Evolutionary conservation across 2,113 vertebrate species (phyloP).

Genomic region (Pachypanchax playfairii): DNA sequence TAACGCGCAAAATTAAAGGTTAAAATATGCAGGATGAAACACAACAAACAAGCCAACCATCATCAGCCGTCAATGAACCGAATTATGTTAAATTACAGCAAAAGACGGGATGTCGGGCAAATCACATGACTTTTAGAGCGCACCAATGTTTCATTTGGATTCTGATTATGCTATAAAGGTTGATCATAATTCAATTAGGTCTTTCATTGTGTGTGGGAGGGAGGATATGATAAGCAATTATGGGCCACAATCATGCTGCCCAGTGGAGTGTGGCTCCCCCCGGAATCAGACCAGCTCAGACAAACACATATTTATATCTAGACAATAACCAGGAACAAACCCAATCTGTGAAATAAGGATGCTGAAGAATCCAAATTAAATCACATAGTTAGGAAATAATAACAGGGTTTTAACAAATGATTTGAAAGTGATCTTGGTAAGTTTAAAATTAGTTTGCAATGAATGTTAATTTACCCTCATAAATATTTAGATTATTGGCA

Average conservation of each 20-base stretch:
- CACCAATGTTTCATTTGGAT: slow-evolving; percentile 7
- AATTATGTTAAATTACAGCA: not conserved
- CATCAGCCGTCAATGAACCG: not conserved
- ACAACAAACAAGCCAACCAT: not conserved
- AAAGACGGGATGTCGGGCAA: not conserved
- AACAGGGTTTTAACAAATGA: slow-evolving; percentile 4
- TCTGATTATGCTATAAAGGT: slow-evolving; percentile 22
- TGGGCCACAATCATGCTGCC: slow-evolving; percentile 34
- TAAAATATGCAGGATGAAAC: slow-evolving; percentile 18
- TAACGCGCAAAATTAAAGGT: slow-evolving; percentile 31
- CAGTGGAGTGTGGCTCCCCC: slow-evolving; percentile 50
- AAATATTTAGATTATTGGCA: slow-evolving; percentile 49
- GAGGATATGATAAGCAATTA: slow-evolving; percentile 35
- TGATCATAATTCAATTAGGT: slow-evolving; percentile 48
- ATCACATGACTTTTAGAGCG: slow-evolving; percentile 16
- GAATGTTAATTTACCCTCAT: slow-evolving; percentile 55
- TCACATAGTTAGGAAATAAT: slow-evolving; percentile 16
- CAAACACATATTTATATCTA: slow-evolving; percentile 53
- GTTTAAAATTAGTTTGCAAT: slow-evolving; percentile 25
- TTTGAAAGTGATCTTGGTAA: not conserved
- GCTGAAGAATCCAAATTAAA: slow-evolving; percentile 30
- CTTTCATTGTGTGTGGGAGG: slow-evolving; percentile 24
- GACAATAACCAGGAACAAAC: slow-evolving; percentile 39
- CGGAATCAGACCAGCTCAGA: slow-evolving; percentile 56
- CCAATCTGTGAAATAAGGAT: slow-evolving; percentile 19